Conservation (phyloP, 1,140 invertebrate species). For the Cydia pomonella region DNA sequence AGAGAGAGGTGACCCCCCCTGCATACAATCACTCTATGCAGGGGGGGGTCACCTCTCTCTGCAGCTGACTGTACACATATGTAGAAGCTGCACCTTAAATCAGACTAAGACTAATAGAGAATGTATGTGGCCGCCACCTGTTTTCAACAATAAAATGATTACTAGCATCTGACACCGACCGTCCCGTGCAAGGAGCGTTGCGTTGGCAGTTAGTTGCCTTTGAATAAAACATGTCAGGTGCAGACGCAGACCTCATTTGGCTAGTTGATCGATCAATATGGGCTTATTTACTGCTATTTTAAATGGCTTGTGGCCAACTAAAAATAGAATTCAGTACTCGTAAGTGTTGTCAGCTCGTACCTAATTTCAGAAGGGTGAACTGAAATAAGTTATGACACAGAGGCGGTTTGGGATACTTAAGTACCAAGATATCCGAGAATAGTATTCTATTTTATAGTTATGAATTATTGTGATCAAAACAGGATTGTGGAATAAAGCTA, state of each 20-base stretch:
- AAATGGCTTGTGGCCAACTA: constrained; percentile 25
- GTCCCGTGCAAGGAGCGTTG: constrained; percentile 1
- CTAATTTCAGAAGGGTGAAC: constrained; percentile 1
- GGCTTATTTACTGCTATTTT: constrained; percentile 25
- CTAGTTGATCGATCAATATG: constrained; percentile 25
- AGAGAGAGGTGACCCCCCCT: too few relatives aligned
- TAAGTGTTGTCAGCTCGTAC: constrained; percentile 14
- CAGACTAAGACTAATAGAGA: neutral
- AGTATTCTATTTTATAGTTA: neutral
- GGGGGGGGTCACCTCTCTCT: too few relatives aligned
- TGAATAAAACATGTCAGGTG: constrained; percentile 30
- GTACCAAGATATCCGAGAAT: neutral
- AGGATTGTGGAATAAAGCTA: too few relatives aligned
- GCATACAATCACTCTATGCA: too few relatives aligned
- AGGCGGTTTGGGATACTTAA: neutral
- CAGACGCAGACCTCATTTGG: constrained; percentile 23
- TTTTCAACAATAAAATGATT: constrained; percentile 13
- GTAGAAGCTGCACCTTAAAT: neutral
- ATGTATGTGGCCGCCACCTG: neutral
- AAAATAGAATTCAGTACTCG: constrained; percentile 11
- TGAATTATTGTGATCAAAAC: neutral
- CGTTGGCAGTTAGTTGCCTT: neutral
- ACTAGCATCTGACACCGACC: neutral
- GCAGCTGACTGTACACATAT: neutral
- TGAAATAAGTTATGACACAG: constrained; percentile 5